Evolutionary conservation across 2,797 vertebrate species (phyloP), one percentile per base, ranked within the genome.

Genomic region (Synanceia verrucosa): DNA sequence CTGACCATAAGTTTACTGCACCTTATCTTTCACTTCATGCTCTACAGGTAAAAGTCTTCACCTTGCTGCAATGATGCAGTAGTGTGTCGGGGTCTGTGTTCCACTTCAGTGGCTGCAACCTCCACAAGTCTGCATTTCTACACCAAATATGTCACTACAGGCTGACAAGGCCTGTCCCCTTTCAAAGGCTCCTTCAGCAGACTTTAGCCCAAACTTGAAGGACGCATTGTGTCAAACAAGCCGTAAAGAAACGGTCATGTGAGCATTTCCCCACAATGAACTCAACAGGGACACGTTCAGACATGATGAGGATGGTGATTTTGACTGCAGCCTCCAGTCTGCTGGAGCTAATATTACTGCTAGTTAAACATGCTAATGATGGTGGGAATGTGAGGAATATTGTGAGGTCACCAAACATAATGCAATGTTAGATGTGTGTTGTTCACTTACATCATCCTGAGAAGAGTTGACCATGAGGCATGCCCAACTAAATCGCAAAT

Each of bases 91-190:
- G 1, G 24, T 11, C 19, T 65, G 28, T 65, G 39, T 57, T 46
- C 48, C 34, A 50, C 2, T 59, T 76, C 68, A 69, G 10, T 28
- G 46, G 39, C 51, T 55, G 52, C 41, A 29, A 50, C 23, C 28
- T 58, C 39, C 46, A 5, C 31, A 58, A 23, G 9, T 18, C 47
- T 19, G 13, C 7, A 44, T 46, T 26, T 48, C 31, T 7, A 50
- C 14, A 39, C 23, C 43, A 19, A 37, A 73, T 51, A 16, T 55
- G 64, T 67, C 65, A 55, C 7, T 26, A 31, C 9, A 26, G 12
- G 44, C 29, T 69, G 60, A 65, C 19, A 18, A 37, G 21, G 21
- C 14, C 12, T 36, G 58, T 57, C 60, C 24, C 31, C 4, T 69
- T 60, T 41, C 3, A 52, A 53, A 67, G 10, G 12, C 8, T 33